These are phyloP conservation scores for Suncus etruscus DNA, from an alignment of 2,113 vertebrate species.

Conservation along the genomic window DNA sequence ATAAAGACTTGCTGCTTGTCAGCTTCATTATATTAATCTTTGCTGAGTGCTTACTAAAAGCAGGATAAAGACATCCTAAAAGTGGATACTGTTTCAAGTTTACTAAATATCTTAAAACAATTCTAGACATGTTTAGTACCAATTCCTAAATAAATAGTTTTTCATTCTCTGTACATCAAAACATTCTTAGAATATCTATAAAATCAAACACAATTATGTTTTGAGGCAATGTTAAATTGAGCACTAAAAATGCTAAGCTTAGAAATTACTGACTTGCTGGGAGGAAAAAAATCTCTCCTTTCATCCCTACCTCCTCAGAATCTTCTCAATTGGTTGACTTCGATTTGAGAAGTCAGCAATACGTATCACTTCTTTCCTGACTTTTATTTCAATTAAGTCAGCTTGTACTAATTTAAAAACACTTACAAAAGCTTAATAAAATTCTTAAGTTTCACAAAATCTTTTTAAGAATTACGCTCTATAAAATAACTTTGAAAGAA, in stretches of 20 bases:
- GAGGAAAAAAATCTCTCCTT: not conserved
- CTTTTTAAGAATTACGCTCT: slow-evolving; percentile 46
- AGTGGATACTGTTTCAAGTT: slow-evolving; percentile 10
- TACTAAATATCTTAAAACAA: slow-evolving; percentile 33
- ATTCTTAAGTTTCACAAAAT: slow-evolving; percentile 20
- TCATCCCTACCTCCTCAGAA: not conserved
- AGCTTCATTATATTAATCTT: not conserved
- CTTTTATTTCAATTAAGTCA: slow-evolving; percentile 51
- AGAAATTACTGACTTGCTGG: slow-evolving; percentile 42
- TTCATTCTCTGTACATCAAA: slow-evolving; percentile 39
- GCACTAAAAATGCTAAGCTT: slow-evolving; percentile 52
- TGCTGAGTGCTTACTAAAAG: slow-evolving; percentile 20
- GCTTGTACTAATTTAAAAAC: slow-evolving; percentile 52
- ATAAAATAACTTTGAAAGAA: not conserved
- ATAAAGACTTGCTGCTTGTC: not conserved
- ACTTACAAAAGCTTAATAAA: slow-evolving; percentile 56
- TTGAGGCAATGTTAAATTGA: slow-evolving; percentile 63
- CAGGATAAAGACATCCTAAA: not conserved
- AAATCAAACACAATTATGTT: slow-evolving; percentile 56
- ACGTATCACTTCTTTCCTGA: slow-evolving; percentile 39
- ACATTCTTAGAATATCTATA: slow-evolving; percentile 53
- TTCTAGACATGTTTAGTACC: slow-evolving; percentile 45
- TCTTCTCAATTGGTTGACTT: slow-evolving; percentile 46
- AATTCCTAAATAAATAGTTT: slow-evolving; percentile 62
- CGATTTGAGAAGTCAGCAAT: slow-evolving; percentile 6